phyloP scores from a whole-genome alignment of 2,888 invertebrate genomes.

The Pristionchus entomophagus region DNA sequence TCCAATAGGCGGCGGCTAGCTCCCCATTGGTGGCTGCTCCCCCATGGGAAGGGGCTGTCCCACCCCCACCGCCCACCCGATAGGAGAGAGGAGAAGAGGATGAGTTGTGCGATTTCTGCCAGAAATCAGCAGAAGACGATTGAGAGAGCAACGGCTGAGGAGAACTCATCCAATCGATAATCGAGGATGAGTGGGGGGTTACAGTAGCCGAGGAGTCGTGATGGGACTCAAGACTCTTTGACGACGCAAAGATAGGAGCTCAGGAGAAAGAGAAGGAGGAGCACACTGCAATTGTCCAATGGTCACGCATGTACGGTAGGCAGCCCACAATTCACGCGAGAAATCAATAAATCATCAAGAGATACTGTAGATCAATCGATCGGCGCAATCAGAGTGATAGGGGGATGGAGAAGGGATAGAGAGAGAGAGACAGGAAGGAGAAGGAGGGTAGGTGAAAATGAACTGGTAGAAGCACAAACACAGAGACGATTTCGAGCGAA shows the following conservation, averaged over 20 bases:
- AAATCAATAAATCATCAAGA: not conserved
- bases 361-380: slow-evolving; percentile 19
- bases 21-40: slow-evolving; percentile 10
- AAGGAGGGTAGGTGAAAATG: slow-evolving; percentile 24
- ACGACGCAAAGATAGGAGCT: not conserved
- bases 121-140: slow-evolving; percentile 46
- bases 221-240: not conserved
- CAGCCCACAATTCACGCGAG: not conserved
- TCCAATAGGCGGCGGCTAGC: slow-evolving; percentile 25
- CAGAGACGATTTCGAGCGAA: not conserved
- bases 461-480: slow-evolving; percentile 43
- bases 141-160: not conserved
- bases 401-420: not conserved
- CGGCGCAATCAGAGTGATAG: not conserved
- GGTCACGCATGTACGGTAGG: no score
- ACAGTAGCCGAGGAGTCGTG: slow-evolving; percentile 34
- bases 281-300: not conserved
- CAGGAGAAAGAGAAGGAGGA: not conserved
- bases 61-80: no score
- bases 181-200: not conserved
- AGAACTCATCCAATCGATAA: slow-evolving; percentile 45
- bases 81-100: not conserved
- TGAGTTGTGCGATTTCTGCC: slow-evolving; percentile 37
- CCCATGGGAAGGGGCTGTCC: not conserved
- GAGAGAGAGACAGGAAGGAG: not conserved